Evolutionary conservation across 2,113 vertebrate genomes (phyloP), one percentile per base, ranked within the genome.

Genomic region (Lycaon pictus): DNA sequence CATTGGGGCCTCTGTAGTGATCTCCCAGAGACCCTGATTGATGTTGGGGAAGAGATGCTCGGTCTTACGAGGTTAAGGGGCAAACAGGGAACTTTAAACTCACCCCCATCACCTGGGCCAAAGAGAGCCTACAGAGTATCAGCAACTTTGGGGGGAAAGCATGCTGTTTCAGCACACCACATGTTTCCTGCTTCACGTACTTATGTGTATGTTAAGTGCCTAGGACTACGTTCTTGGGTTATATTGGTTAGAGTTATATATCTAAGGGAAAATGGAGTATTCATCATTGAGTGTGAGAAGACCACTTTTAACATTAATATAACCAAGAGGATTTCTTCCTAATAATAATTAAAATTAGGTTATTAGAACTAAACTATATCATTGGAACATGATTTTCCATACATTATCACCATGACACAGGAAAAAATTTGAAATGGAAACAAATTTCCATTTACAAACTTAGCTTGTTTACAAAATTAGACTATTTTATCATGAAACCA

Each of bases 121-220:
- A 32, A 58, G 15, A 37, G 69, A 69, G 4, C 1, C 37, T n/a
- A 8, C 17, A 3, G 13, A 62, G 4, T 48, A 4, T 58, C 11
- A 63, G 5, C 10, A 32, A 53, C 13, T 32, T 87, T 71, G 15
- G 13, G 0, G 0, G 11, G 17, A 79, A 0, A 37, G 7, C 55
- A 11, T 35, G 25, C 53, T 17, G 17, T 43, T 19, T 37, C 62
- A 56, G 27, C 8, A 85, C 5, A 35, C 11, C 58, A 58, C 1
- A 6, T 32, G n/a, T 35, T 72, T 56, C 37, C 35, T 35, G 37
- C 13, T 23, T 13, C 25, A 4, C 22, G 23, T 86, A 5, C 3
- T 55, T 9, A 2, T 37, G 60, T 27, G 11, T 37, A 16, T 35
- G 27, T n/a, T 90, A 55, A 20, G 53, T 13, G 74, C 11, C 13